These are phyloP conservation scores for Hyles lineata DNA, from an alignment of 2,888 invertebrate species.

Conservation along the genomic window DNA sequence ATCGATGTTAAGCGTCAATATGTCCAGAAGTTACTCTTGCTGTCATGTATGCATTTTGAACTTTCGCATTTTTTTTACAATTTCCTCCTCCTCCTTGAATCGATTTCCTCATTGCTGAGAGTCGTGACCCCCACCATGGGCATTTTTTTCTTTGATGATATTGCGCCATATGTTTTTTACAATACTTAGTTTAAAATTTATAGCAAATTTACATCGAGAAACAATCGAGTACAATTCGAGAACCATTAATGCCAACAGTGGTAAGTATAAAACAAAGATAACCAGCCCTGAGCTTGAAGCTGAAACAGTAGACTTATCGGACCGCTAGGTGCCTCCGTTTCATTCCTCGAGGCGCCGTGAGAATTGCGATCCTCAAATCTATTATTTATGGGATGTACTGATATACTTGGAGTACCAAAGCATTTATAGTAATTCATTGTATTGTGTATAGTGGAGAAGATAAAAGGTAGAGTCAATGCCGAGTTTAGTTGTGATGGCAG, in stretches of 20 bases:
- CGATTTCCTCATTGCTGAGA: no score
- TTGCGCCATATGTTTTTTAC: no score
- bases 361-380: conserved; percentile 24
- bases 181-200: neutral
- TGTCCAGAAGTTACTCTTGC: no score
- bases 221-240: conserved; percentile 33
- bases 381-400: conserved; percentile 18
- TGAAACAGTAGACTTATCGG: conserved; percentile 73
- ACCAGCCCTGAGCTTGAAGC: conserved; percentile 52
- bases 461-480: no score
- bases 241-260: neutral
- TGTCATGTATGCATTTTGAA: no score
- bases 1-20: no score
- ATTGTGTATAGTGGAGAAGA: no score
- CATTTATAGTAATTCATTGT: no score
- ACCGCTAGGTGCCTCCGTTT: conserved; percentile 55
- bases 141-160: no score
- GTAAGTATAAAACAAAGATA: conserved; percentile 63
- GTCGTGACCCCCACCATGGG: no score
- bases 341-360: conserved; percentile 34
- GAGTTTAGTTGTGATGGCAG: neutral
- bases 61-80: no score
- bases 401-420: neutral
- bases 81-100: no score
- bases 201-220: conserved; percentile 10